These are phyloP conservation scores for Actias luna DNA, from an alignment of 2,888 invertebrate species.

Conservation along the genomic window DNA sequence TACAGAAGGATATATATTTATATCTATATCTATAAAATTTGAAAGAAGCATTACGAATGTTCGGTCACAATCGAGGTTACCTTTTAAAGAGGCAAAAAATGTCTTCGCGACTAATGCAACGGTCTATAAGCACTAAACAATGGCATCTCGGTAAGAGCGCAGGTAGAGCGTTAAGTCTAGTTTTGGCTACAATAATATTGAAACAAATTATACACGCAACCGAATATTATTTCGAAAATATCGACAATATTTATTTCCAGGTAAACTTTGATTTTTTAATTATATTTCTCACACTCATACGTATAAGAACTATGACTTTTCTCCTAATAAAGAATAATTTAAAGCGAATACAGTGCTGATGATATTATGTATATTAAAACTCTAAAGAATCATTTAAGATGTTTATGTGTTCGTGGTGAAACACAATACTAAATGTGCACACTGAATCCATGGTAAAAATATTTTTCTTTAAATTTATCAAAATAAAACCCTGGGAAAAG, in stretches of 20 bases:
- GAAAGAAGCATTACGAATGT: not conserved
- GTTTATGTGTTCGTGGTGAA: too few species aligned
- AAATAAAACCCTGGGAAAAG: too few species aligned
- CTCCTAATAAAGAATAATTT: too few species aligned
- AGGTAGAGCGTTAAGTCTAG: constrained; percentile 30
- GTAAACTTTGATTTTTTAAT: not conserved
- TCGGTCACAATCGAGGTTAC: not conserved
- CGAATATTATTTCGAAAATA: not conserved
- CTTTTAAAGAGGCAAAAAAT: not conserved
- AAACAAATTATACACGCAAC: not conserved
- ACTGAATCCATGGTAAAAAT: too few species aligned
- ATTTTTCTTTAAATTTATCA: too few species aligned
- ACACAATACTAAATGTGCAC: too few species aligned
- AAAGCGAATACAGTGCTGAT: too few species aligned
- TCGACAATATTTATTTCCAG: not conserved
- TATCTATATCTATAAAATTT: not conserved
- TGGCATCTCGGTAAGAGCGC: constrained; percentile 19
- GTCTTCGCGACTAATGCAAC: constrained; percentile 17
- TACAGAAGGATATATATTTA: not conserved
- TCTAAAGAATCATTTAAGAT: too few species aligned
- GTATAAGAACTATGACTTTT: not conserved
- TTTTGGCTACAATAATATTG: constrained; percentile 15
- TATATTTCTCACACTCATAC: not conserved
- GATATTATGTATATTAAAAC: too few species aligned
- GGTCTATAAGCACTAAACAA: constrained; percentile 20